These are phyloP conservation scores for Mungos mungo DNA, from an alignment of 2,113 vertebrate genomes.

Conservation along the genomic window DNA sequence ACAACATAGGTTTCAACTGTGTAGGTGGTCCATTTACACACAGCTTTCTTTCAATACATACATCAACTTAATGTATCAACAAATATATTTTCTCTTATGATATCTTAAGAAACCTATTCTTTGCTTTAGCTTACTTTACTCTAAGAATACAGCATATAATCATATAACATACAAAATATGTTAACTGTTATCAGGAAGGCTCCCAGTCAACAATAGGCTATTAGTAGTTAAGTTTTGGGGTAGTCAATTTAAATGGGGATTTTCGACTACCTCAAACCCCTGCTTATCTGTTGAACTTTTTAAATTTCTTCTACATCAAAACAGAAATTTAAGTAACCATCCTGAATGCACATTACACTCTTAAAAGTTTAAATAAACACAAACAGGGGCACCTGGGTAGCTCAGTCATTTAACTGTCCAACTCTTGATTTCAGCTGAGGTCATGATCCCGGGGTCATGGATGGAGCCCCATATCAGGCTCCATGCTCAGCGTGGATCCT, in stretches of 20 bases:
- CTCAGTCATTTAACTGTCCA: too few relatives aligned
- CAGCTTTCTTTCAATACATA: neutral
- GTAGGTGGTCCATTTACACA: neutral
- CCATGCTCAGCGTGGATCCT: too few relatives aligned
- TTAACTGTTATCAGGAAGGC: neutral
- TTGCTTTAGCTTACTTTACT: neutral
- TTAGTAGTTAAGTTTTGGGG: neutral
- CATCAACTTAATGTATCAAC: neutral
- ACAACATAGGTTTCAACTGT: neutral
- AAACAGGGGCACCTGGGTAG: neutral
- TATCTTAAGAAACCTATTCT: neutral
- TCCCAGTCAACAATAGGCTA: neutral
- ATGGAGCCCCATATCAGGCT: too few relatives aligned
- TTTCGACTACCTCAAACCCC: neutral
- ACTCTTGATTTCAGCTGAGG: too few relatives aligned
- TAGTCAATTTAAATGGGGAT: neutral
- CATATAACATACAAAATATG: neutral
- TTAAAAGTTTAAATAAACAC: neutral
- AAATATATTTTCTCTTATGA: neutral
- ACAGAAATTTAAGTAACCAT: neutral
- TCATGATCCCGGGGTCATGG: too few relatives aligned
- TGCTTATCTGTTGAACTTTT: neutral
- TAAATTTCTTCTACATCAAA: slow-evolving; percentile 16
- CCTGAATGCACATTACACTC: neutral
- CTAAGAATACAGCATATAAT: neutral